Evolutionary conservation across 1,140 invertebrate species (phyloP), one percentile per base, ranked within the genome.

Genomic region (Colletes latitarsis): DNA sequence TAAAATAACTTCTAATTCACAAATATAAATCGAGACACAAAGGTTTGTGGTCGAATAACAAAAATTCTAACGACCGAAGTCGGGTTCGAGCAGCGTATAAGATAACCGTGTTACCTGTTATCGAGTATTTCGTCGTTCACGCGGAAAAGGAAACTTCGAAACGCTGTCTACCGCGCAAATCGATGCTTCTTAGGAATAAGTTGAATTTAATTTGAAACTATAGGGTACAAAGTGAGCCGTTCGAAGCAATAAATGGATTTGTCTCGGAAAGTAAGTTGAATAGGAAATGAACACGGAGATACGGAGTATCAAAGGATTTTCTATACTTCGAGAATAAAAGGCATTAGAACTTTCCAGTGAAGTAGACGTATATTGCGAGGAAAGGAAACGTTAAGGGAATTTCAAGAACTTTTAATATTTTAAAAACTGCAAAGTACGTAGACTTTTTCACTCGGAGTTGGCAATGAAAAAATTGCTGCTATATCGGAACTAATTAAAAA

Each of bases 41-140:
- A 30, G 30, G 30, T 30, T 30, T 30, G 30, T 2, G 1, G 2
- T 30, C 2, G 30, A 30, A 30, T 30, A 30, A 30, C 30, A 30
- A 30, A 30, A 30, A 30, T 30, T 2, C 30, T 30, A 30, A 30
- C 71, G 77, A 80, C 74, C 75, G 75, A 41, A 73, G 49, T 21
- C 58, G 41, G 12, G 39, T 4, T 43, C 49, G 30, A 15, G 21
- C 55, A 46, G 19, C n/a, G 10, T 39, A 43, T 55, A 15, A 39
- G 53, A 39, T 43, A 64, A 64, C 57, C 52, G 69, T 57, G 30
- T 79, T 58, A 46, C 58, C 12, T 9, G 43, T 58, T 71, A 53
- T 49, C 14, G 67, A 62, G n/a, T 62, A 63, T 43, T 77, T 46
- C n/a, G 5, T 14, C 55, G 55, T 55, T 63, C 73, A 17, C 14